Base-by-base conservation (phyloP, 2,888 invertebrate genomes). In the Caenorhabditis sp. region DNA sequence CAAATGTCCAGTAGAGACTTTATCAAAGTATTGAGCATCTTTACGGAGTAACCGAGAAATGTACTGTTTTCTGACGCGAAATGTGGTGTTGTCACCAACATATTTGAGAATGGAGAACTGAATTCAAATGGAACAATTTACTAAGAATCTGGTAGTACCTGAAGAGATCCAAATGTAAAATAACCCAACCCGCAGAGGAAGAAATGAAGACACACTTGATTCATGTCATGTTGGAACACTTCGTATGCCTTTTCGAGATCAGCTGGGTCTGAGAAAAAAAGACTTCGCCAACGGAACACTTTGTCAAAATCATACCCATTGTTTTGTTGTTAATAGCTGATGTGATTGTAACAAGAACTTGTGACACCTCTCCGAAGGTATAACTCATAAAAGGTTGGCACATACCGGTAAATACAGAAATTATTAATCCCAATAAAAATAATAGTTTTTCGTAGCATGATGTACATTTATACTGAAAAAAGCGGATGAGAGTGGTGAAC, bases 1-100 rank as follows among this genome's bases (percentile, higher is more conserved):
- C 50, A 93, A 89, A 82, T 93, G 92, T 20, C 93, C 93, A 28
- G 92, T 92, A 72, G 92, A 92, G 80, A 92, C 92, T 15, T 89
- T 91, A 83, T 93, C 93, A 86, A 91, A 93, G 92, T 92, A 93
- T 6, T 89, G 88, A 56, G 92, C 92, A 81, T 92, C 92, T 85
- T 92, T 92, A 2, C 89, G 84, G 11, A 92, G 82, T 13, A 92
- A 87, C 15, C 90, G 84, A 37, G 88, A 85, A 60, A 93, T 91
- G 70, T 93, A 93, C 44, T 83, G 82, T 40, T 90, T 89, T 20
- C 93, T 89, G 15, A 93, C 92, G n/a, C 91, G 88, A 68, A 92
- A 91, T 0, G 92, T 90, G 88, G 94, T 94, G 69, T 92, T 84
- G 77, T 92, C 92, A 2, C 92, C 91, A 1, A 92, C 89, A 15